Evolutionary conservation across 2,888 invertebrate species (phyloP), one percentile per base, ranked within the genome.

Genomic region (Stenichneumon culpator): DNA sequence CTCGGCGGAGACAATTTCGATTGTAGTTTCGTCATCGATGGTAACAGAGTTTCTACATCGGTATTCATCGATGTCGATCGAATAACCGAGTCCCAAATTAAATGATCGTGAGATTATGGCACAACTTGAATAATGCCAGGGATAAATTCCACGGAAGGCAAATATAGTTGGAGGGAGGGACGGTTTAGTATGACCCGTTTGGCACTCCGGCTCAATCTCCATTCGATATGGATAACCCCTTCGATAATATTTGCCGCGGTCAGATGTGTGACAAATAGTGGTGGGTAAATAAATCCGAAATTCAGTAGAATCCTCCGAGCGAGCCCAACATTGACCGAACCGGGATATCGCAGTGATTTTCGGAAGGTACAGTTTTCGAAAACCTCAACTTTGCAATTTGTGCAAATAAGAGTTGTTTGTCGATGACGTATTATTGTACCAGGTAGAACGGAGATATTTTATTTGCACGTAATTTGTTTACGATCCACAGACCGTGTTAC

Each of bases 11-110:
- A 54, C 22, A 77, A 68, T 54, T 54, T 25, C 39, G 7, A 52
- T 68, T 67, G 16, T 36, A 77, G 68, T 77, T 28, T 68, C 39
- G 16, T 25, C 39, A 44, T 68, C 39, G 54, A 67, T 77, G 39
- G 68, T 68, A 77, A 19, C 22, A 9, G 7, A 25, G 25, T 9
- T 19, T 22, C 22, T 11, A 22, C 11, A 11, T 4, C 4, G 7
- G 54, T n/a, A 39, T 3, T 14, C 39, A 39, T 68, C 44, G 39
- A 77, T 54, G 32, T 6, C 39, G 19, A 3, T 36, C 36, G 14
- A 3, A 16, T 32, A 19, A 65, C 22, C 36, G 28, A 5, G 11
- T 72, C 39, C 9, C 11, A 14, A 14, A 54, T 36, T 11, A 52
- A 72, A 54, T 54, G 14, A 7, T 36, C 6, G 22, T 16, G 54